A percentile compares a stretch with the other conserved stretches of the same genome.
Evolutionary conservation across 2,113 vertebrate genomes (phyloP).

Genomic region (Saccopteryx leptura): DNA sequence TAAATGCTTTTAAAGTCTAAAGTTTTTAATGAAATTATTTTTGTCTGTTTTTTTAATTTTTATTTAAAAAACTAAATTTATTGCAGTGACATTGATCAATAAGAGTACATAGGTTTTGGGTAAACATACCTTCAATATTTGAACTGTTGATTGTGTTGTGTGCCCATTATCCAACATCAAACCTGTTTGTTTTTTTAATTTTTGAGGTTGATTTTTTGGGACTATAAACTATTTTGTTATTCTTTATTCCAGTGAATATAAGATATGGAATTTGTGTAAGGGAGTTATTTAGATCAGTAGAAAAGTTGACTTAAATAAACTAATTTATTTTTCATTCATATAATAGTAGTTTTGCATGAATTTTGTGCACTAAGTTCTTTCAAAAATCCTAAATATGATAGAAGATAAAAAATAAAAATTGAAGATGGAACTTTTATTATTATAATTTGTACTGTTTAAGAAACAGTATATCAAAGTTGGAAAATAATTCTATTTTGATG

Average conservation of each 20-base stretch:
- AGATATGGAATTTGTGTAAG: constrained; percentile 80
- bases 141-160: too few relatives aligned
- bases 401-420: constrained; percentile 78
- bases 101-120: too few relatives aligned
- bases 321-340: constrained; percentile 82
- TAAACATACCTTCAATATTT: too few relatives aligned
- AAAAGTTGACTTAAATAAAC: constrained; percentile 85
- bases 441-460: constrained; percentile 69
- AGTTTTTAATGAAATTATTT: background rate
- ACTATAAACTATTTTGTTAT: constrained; percentile 65
- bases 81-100: too few relatives aligned
- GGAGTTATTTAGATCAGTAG: constrained; percentile 73
- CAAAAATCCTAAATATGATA: constrained; percentile 74
- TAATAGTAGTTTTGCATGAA: constrained; percentile 73
- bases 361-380: constrained; percentile 77
- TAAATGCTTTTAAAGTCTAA: background rate
- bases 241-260: constrained; percentile 73
- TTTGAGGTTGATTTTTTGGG: constrained; percentile 46
- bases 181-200: background rate
- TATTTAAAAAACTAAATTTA: too few relatives aligned
- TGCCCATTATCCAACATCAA: too few relatives aligned
- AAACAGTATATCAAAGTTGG: constrained; percentile 73
- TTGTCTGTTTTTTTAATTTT: too few relatives aligned
- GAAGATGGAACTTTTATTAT: constrained; percentile 67
- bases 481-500: constrained; percentile 74